Percentiles rank a stretch among this genome's conserved stretches.
Conservation (phyloP, 2,797 vertebrate genomes). For the Molossus molossus region DNA sequence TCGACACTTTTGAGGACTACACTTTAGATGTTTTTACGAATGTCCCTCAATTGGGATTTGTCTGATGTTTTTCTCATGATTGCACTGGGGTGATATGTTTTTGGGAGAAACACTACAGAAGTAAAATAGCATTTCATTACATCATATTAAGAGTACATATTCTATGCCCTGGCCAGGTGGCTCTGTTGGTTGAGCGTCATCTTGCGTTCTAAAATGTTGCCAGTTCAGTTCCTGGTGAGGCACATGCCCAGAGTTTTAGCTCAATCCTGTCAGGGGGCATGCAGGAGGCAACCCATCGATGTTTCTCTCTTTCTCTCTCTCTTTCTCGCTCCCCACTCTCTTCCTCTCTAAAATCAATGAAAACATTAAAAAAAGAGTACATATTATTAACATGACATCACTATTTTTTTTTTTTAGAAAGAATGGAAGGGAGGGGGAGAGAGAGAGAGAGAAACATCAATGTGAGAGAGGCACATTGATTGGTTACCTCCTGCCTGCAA, state of each 20-base stretch:
- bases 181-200: neutral
- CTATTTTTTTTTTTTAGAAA: neutral
- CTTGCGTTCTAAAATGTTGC: neutral
- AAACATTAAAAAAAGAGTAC: too few species aligned
- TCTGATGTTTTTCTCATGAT: neutral
- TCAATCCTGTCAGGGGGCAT: too few species aligned
- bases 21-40: neutral
- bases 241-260: neutral
- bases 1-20: neutral
- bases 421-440: too few species aligned
- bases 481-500: too few species aligned
- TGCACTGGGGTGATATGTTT: neutral
- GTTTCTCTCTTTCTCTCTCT: too few species aligned
- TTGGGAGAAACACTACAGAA: neutral
- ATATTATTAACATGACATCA: neutral
- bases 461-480: too few species aligned
- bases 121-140: neutral
- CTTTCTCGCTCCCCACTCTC: too few species aligned
- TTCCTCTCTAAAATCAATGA: too few species aligned
- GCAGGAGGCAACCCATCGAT: too few species aligned
- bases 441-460: too few species aligned
- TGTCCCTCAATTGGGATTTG: neutral
- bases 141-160: neutral
- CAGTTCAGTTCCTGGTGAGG: neutral
- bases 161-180: neutral